phyloP scores from a whole-genome alignment of 2,797 vertebrate genomes.

The Tauraco hartlaubi region DNA sequence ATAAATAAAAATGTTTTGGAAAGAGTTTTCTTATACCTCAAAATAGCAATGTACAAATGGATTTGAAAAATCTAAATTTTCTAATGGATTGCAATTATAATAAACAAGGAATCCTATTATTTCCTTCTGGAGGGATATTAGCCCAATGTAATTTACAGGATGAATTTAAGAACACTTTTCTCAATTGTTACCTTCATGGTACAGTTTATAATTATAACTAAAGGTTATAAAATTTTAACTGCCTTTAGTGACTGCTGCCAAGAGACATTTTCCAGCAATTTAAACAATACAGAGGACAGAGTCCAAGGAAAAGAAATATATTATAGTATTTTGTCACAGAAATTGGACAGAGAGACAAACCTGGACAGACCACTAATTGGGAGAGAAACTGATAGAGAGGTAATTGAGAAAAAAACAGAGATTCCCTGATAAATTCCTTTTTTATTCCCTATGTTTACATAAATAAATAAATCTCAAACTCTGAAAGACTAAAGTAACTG shows the following conservation, averaged over 20 bases:
- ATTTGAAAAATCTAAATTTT: neutral
- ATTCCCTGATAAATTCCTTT: neutral
- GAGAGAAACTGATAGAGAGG: neutral
- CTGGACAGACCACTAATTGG: neutral
- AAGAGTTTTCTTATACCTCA: neutral
- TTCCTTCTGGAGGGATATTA: neutral
- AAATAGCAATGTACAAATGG: neutral
- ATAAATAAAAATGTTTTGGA: neutral
- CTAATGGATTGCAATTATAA: neutral
- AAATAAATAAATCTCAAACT: neutral
- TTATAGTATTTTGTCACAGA: neutral
- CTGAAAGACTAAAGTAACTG: neutral
- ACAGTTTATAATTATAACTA: slow-evolving; percentile 24
- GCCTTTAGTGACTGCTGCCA: neutral
- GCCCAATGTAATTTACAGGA: neutral
- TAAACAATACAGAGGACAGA: neutral
- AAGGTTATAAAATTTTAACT: slow-evolving; percentile 41
- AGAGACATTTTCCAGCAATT: neutral
- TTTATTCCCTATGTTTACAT: neutral
- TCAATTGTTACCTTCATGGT: neutral
- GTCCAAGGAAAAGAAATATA: neutral
- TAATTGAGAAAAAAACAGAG: neutral
- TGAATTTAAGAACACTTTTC: neutral
- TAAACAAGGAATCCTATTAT: neutral
- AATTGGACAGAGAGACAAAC: neutral